A percentile compares a stretch with the other conserved stretches of the same genome.
Evolutionary conservation across 2,113 vertebrate species (phyloP).

Genomic region (Heterocephalus glaber): DNA sequence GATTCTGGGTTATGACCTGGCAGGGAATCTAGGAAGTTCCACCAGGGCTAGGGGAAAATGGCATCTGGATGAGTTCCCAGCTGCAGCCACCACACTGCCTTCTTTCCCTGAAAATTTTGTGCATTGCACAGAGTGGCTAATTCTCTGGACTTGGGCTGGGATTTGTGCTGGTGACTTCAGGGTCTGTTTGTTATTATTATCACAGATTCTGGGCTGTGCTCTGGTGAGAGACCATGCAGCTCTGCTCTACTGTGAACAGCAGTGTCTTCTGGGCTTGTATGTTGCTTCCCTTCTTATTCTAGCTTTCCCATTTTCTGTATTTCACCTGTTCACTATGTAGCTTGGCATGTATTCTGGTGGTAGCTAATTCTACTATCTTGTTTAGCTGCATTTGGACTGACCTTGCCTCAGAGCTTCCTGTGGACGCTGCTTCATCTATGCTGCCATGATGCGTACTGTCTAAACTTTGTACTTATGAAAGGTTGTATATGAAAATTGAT

Average conservation of each 20-base stretch:
- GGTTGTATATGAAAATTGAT: background rate
- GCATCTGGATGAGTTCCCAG: background rate
- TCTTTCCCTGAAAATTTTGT: background rate
- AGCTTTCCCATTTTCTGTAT: background rate
- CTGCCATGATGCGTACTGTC: background rate
- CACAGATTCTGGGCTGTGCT: background rate
- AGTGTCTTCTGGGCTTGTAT: background rate
- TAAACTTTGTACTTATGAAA: background rate
- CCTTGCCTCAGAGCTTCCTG: background rate
- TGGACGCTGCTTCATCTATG: background rate
- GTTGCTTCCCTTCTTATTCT: background rate
- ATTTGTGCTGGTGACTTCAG: background rate
- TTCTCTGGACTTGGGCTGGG: background rate
- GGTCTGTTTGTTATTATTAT: background rate
- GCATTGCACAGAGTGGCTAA: background rate
- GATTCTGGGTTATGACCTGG: background rate
- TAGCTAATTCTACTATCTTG: background rate
- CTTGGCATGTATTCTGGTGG: background rate
- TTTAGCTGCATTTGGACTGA: background rate
- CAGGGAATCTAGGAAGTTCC: background rate
- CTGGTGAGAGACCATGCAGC: background rate
- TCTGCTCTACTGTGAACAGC: background rate
- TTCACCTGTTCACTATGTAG: background rate
- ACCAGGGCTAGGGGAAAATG: background rate
- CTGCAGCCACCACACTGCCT: background rate